A percentile compares a stretch with the other conserved stretches of the same genome.
These are phyloP conservation scores for Cichladusa arquata DNA, from an alignment of 2,113 vertebrate species.

Conservation along the genomic window DNA sequence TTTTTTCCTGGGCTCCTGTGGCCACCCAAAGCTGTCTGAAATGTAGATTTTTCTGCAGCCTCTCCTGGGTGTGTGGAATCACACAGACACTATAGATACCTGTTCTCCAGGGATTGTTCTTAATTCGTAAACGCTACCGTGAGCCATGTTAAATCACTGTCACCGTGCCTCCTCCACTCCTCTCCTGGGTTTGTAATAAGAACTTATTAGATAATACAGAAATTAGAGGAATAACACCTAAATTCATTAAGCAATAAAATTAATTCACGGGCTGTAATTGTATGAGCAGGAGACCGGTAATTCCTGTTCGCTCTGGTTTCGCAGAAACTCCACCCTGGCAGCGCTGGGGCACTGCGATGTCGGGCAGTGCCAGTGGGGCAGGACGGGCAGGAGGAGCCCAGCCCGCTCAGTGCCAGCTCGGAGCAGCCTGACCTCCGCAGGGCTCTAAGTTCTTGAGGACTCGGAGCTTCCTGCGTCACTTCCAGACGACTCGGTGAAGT, in stretches of 20 bases:
- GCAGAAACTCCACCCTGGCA: constrained; percentile 38
- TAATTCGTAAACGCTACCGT: not conserved
- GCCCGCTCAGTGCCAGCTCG: not conserved
- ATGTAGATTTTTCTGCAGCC: not conserved
- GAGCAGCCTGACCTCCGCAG: not conserved
- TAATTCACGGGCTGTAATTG: constrained; percentile 16
- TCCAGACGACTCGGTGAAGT: not conserved
- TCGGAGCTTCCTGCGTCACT: rapidly evolving
- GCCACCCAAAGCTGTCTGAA: constrained; percentile 2
- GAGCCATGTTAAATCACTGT: not conserved
- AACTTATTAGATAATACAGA: constrained; percentile 24
- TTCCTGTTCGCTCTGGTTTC: constrained; percentile 62
- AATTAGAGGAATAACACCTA: constrained; percentile 52
- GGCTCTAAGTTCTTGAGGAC: rapidly evolving
- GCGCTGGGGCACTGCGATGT: not conserved
- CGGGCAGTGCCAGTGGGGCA: not conserved
- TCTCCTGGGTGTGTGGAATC: not conserved
- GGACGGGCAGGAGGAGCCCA: not conserved
- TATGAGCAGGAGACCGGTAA: constrained; percentile 42
- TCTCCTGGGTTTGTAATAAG: not conserved
- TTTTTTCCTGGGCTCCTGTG: not conserved
- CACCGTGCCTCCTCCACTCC: not conserved
- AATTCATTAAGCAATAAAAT: constrained; percentile 63
- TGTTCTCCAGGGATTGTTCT: not conserved
- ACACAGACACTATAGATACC: not conserved